Evolutionary conservation across 2,797 vertebrate species (phyloP), one percentile per base, ranked within the genome.

Genomic region (Microctenopoma lineatum): DNA sequence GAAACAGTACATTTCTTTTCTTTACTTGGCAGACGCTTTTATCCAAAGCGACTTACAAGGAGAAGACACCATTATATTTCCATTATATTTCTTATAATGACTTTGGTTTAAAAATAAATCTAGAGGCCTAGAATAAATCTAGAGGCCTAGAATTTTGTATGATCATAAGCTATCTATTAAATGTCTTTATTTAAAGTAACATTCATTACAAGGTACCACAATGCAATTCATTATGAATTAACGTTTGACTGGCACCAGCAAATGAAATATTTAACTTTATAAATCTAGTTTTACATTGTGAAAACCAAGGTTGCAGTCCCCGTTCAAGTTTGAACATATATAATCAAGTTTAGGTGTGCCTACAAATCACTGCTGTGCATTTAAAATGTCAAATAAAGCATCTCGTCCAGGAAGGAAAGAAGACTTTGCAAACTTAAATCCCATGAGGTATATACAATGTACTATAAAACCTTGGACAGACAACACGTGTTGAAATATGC

Each of bases 381-480:
- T 66, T 70, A 64, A 83, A 84, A 84, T 69, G 77, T 83, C 77
- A 73, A 85, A 81, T 85, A 62, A 88, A 90, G 84, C 66, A 79
- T 80, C 39, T 78, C 9, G 39, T 81, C 55, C 11, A 47, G 52
- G 67, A 72, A 74, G 50, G 55, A 67, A 75, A 70, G 42, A 29
- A 77, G 63, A 72, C 25, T 88, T 81, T 85, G 80, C 73, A 80
- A 91, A 91, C 79, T 88, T 77, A 89, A 85, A 82, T 75, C 81
- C 80, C 83, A 90, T 93, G 93, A 95, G 92, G 93, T 94, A 93
- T 92, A 85, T 87, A 77, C 42, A 77, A 16, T n/a, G 42, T 44
- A 44, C 79, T 78, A 89, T 68, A 78, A 81, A 75, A 89, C 87
- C 88, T 88, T 76, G 69, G 86, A 89, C 80, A 87, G 79, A 87